phyloP scores from a whole-genome alignment of 2,113 vertebrate species.

The Pygoscelis adeliae region DNA sequence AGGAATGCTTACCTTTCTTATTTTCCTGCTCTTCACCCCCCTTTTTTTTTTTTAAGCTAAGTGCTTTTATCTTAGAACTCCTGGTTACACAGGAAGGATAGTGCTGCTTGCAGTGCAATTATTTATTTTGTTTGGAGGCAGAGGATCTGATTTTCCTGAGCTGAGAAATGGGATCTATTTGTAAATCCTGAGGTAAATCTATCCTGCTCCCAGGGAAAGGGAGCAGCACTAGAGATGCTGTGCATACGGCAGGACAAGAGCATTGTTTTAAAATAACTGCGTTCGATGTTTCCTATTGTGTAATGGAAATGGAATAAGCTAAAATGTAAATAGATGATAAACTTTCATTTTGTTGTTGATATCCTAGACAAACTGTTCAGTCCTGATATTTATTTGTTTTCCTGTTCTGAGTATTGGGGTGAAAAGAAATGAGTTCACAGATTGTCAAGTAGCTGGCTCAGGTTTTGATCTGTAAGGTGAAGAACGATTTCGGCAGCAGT shows the following conservation, averaged over 20 bases:
- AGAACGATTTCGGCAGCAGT: background rate
- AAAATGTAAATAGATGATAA: background rate
- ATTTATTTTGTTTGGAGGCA: conserved; percentile 33
- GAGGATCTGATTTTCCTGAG: background rate
- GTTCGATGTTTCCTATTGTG: background rate
- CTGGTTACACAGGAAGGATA: background rate
- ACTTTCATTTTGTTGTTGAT: background rate
- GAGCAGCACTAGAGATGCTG: background rate
- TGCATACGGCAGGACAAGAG: background rate
- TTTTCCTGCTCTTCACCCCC: background rate
- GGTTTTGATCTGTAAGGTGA: background rate
- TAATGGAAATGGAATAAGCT: background rate
- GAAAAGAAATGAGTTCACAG: background rate
- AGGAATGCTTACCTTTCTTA: background rate
- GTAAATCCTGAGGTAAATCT: background rate
- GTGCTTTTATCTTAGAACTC: conserved; percentile 31
- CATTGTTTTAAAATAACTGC: accelerated
- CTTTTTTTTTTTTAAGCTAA: background rate
- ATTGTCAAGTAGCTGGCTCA: background rate
- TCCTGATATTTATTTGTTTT: background rate
- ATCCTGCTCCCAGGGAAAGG: accelerated
- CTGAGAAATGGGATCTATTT: background rate
- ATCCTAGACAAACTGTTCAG: background rate
- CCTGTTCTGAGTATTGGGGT: background rate
- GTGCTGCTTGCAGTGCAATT: background rate